These are phyloP conservation scores for Elephantulus edwardii DNA, from an alignment of 2,113 vertebrate genomes.

Conservation along the genomic window DNA sequence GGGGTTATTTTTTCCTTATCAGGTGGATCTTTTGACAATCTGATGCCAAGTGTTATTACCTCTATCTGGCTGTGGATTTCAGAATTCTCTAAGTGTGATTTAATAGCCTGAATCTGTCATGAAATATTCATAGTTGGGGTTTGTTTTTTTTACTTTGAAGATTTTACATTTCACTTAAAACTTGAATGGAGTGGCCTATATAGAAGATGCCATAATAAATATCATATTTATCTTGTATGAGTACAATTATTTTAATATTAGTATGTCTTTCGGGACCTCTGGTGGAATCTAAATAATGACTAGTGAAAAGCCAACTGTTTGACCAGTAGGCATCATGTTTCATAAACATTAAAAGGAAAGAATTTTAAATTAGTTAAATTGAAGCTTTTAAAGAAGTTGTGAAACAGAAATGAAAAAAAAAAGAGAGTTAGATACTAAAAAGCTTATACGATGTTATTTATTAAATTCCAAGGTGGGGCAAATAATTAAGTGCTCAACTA, in stretches of 20 bases:
- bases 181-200: slow-evolving; percentile 27
- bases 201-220: not conserved
- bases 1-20: slow-evolving; percentile 52
- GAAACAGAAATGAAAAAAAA: slow-evolving; percentile 26
- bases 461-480: not conserved
- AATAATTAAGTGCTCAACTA: not conserved
- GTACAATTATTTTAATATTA: not conserved
- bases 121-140: slow-evolving; percentile 66
- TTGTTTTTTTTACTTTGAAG: slow-evolving; percentile 38
- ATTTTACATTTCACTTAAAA: slow-evolving; percentile 53
- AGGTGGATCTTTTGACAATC: slow-evolving; percentile 66
- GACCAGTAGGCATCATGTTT: not conserved
- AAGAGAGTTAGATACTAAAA: not conserved
- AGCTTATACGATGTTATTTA: not conserved
- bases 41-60: slow-evolving; percentile 57
- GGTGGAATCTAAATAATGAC: not conserved
- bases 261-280: not conserved
- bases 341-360: slow-evolving; percentile 1
- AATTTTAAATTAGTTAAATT: not conserved
- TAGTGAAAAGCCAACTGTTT: slow-evolving; percentile 33
- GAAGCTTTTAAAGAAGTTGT: slow-evolving; percentile 4
- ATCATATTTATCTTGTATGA: slow-evolving; percentile 37
- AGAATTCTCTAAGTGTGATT: slow-evolving; percentile 50
- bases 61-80: slow-evolving; percentile 31
- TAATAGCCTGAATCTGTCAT: slow-evolving; percentile 50